Evolutionary conservation across 2,113 vertebrate genomes (phyloP).

Genomic region (Heterocephalus glaber): DNA sequence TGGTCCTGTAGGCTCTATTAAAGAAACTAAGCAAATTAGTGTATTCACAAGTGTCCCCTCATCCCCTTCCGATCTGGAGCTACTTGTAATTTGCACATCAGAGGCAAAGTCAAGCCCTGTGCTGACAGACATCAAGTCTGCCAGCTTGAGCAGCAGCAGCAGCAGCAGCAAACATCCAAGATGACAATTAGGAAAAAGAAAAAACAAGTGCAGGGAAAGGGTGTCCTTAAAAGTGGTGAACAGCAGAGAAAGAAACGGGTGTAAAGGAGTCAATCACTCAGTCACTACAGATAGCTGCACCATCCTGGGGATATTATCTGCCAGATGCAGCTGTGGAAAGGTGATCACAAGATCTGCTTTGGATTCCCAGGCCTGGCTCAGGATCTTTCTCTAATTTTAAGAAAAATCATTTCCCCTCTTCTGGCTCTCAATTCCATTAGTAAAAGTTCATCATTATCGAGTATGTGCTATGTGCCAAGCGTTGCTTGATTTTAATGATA

Average conservation of each 20-base stretch:
- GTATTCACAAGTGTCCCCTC: not conserved
- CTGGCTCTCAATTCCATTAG: constrained; percentile 28
- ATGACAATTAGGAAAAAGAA: constrained; percentile 54
- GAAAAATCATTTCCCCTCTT: constrained; percentile 49
- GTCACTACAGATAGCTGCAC: not conserved
- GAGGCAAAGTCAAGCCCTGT: not conserved
- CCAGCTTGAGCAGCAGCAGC: not conserved
- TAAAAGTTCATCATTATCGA: not conserved
- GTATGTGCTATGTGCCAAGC: not conserved
- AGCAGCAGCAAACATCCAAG: constrained; percentile 37
- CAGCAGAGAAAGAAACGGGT: not conserved
- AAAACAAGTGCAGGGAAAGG: constrained; percentile 34
- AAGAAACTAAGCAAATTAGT: not conserved
- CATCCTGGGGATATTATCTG: constrained; percentile 41
- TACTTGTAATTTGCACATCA: not conserved
- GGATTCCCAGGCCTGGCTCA: not conserved
- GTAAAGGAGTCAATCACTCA: constrained; percentile 59
- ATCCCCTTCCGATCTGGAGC: not conserved
- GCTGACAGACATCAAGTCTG: constrained; percentile 12
- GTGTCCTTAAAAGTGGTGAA: constrained; percentile 24
- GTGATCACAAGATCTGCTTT: not conserved
- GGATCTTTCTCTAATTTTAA: constrained; percentile 41
- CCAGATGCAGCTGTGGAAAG: constrained; percentile 56
- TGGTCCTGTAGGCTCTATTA: not conserved
- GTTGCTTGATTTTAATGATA: constrained; percentile 42